Base-by-base conservation (phyloP, 1,140 invertebrate species). In the Leucophenga varia region DNA sequence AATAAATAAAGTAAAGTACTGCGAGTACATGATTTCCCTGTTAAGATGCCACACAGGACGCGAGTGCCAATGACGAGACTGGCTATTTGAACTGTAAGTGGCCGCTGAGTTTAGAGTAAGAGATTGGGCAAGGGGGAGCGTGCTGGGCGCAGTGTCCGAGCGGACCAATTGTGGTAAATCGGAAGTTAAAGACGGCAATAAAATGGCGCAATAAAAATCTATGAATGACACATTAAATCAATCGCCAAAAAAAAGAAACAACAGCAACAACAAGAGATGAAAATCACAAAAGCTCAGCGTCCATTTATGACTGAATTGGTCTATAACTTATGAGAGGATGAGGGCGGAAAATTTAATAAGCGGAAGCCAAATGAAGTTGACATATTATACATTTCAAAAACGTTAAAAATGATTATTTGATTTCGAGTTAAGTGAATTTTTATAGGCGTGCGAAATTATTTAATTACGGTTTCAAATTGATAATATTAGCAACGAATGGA, bases 161-260 rank as follows among this genome's bases (percentile, higher is more conserved):
- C 77, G 54, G 69, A 52, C 60, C 68, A 72, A 72, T 72, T 73
- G 70, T 73, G 70, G 70, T 73, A 73, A 73, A 73, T 73, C 70
- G 70, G 70, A 73, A 73, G 70, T 73, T 73, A 73, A 73, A 72
- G 59, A 57, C 55, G 70, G 70, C 61, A 70, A 73, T 73, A 73
- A 73, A 73, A 73, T 54, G 56, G 42, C 55, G 70, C 63, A 68
- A 73, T 73, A 73, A 73, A 73, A 73, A 71, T 70, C 70, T 72
- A 70, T 73, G 70, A 73, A 73, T 73, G 70, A 73, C 70, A 71
- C 70, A 73, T 73, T 73, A 73, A 73, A 73, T 73, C 70, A 73
- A 73, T 73, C 70, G 70, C 70, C 67, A 64, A 73, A 73, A 54
- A 49, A 32, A n/a, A 28, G 13, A 9, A 38, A 43, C 42, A 18